phyloP scores from a whole-genome alignment of 2,797 vertebrate genomes.

The Myoxocephalus aenaeus region DNA sequence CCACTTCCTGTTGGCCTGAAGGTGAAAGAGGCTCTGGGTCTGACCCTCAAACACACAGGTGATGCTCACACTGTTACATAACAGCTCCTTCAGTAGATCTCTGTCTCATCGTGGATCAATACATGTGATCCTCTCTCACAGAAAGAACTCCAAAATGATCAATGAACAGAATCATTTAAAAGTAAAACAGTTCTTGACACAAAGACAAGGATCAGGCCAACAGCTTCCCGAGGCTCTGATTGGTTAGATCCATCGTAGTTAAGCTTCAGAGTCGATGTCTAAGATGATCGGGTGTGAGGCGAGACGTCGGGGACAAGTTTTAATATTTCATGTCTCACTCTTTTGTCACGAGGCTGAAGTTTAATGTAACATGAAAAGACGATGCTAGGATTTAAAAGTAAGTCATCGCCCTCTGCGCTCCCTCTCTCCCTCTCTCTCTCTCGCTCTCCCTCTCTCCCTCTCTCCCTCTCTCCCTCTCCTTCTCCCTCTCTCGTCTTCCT shows the following conservation, averaged over 20 bases:
- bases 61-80: neutral
- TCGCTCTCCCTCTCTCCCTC: too few species aligned
- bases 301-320: neutral
- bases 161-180: neutral
- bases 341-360: neutral
- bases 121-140: neutral
- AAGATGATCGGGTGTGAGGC: neutral
- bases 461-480: too few species aligned
- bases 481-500: too few species aligned
- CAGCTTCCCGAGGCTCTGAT: neutral
- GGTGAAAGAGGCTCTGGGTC: too few species aligned
- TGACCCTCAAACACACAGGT: too few species aligned
- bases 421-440: too few species aligned
- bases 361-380: neutral
- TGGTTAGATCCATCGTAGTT: too few species aligned
- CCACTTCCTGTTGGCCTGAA: too few species aligned
- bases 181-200: neutral
- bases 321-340: neutral
- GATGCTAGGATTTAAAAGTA: neutral
- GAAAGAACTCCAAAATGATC: neutral
- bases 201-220: too few species aligned
- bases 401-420: neutral
- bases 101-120: constrained; percentile 4
- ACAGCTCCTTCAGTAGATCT: too few species aligned
- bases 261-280: neutral